These are phyloP conservation scores for Tachina fera DNA, from an alignment of 2,888 invertebrate genomes.

Conservation along the genomic window DNA sequence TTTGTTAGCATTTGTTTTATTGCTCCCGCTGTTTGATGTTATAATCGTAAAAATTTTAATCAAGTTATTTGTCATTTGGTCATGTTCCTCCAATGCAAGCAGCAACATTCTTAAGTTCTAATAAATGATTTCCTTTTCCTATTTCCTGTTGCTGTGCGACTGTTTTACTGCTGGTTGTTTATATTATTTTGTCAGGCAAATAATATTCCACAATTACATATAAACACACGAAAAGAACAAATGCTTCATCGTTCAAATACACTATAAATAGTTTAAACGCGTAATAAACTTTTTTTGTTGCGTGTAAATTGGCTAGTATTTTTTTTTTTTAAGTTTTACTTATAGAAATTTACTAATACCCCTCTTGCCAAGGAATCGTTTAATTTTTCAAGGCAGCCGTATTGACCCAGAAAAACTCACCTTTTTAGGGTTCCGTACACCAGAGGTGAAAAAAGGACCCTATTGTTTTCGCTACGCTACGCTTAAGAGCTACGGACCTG, in stretches of 20 bases:
- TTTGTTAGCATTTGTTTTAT: background rate
- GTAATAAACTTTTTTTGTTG: conserved; percentile 8
- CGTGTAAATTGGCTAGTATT: conserved; percentile 11
- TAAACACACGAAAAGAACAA: background rate
- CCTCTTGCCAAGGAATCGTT: too few species aligned
- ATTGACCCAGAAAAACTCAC: too few species aligned
- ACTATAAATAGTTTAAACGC: background rate
- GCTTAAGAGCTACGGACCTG: too few species aligned
- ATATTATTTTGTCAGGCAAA: conserved; percentile 64
- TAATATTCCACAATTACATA: conserved; percentile 16
- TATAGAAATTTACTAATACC: too few species aligned
- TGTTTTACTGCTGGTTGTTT: conserved; percentile 27
- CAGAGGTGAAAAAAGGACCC: too few species aligned
- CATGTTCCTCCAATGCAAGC: conserved; percentile 29
- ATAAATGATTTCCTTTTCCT: conserved; percentile 63
- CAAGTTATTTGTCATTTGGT: conserved; percentile 59
- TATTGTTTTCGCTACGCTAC: too few species aligned
- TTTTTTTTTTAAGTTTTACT: background rate
- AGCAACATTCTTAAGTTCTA: conserved; percentile 38
- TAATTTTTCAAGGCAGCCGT: too few species aligned
- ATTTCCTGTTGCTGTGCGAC: conserved; percentile 50
- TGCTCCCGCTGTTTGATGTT: conserved; percentile 31
- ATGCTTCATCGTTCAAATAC: background rate
- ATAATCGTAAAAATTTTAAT: conserved; percentile 46
- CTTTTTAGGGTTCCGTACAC: too few species aligned